Conservation (phyloP, 2,888 invertebrate genomes). For the Blomia tropicalis region DNA sequence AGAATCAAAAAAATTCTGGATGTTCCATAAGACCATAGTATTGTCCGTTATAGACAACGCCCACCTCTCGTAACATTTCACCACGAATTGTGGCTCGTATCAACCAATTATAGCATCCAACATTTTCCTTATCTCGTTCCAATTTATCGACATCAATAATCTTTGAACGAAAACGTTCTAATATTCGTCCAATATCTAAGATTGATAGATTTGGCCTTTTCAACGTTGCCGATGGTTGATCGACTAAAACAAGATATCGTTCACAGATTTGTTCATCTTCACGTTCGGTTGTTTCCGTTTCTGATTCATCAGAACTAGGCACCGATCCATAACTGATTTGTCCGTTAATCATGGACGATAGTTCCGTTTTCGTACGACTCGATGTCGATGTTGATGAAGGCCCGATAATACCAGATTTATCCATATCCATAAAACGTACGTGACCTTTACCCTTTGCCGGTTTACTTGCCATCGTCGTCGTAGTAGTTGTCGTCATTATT, state of each 20-base stretch:
- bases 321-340: neutral
- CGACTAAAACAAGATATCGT: constrained; percentile 78
- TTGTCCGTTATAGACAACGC: constrained; percentile 84
- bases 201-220: constrained; percentile 78
- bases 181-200: constrained; percentile 84
- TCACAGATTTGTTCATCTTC: constrained; percentile 59
- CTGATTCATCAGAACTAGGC: constrained; percentile 50
- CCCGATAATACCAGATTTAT: constrained; percentile 17
- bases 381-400: neutral
- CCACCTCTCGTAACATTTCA: constrained; percentile 71
- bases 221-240: constrained; percentile 78
- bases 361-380: neutral
- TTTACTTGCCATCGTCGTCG: neutral
- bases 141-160: constrained; percentile 81
- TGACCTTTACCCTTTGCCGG: constrained; percentile 45
- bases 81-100: constrained; percentile 86
- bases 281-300: constrained; percentile 73
- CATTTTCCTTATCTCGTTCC: constrained; percentile 76
- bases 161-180: constrained; percentile 77
- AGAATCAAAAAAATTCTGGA: constrained; percentile 55
- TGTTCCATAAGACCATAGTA: constrained; percentile 89
- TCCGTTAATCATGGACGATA: constrained; percentile 1
- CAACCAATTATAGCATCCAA: constrained; percentile 89
- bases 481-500: neutral
- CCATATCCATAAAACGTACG: constrained; percentile 29